Percentiles rank a stretch among this genome's conserved stretches.
Evolutionary conservation across 2,888 invertebrate genomes (phyloP).

Genomic region (Eristalinus aeneus): DNA sequence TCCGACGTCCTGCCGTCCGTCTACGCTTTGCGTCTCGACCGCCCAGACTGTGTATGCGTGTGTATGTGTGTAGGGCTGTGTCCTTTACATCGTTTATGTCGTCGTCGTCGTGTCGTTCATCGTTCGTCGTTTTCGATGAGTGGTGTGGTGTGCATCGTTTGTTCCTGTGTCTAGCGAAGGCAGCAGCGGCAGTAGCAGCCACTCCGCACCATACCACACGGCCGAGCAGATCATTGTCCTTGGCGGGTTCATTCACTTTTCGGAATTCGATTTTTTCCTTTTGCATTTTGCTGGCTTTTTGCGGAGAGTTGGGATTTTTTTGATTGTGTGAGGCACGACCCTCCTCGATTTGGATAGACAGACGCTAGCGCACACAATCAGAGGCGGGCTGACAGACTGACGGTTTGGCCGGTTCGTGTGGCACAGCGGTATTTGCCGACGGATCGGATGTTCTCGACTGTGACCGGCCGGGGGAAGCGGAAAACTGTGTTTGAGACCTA

Average conservation of each 20-base stretch:
- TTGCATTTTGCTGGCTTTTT: conserved; percentile 13
- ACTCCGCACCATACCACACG: conserved; percentile 9
- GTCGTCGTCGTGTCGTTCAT: conserved; percentile 38
- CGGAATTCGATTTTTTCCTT: conserved; percentile 47
- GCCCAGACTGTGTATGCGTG: not conserved
- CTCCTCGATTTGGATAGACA: conserved; percentile 64
- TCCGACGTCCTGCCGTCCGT: conserved; percentile 10
- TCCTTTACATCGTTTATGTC: conserved; percentile 59
- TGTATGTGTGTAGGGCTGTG: not conserved
- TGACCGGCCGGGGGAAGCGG: conserved; percentile 43
- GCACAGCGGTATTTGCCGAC: conserved; percentile 11
- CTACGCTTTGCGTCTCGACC: not conserved
- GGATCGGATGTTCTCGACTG: conserved; percentile 53
- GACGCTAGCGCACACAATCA: conserved; percentile 31
- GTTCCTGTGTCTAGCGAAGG: conserved; percentile 47
- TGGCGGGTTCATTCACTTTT: conserved; percentile 69
- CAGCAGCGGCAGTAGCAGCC: conserved; percentile 1
- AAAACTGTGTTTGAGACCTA: conserved; percentile 61
- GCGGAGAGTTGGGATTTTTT: conserved; percentile 54
- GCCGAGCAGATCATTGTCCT: conserved; percentile 67
- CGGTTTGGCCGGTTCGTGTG: conserved; percentile 11
- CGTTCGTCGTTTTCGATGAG: not conserved
- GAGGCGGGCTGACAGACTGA: conserved; percentile 3
- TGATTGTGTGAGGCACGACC: conserved; percentile 56
- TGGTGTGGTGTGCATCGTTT: conserved; percentile 13